Evolutionary conservation across 2,888 invertebrate species (phyloP), one percentile per base, ranked within the genome.

Genomic region (Chrysolina haemoptera): DNA sequence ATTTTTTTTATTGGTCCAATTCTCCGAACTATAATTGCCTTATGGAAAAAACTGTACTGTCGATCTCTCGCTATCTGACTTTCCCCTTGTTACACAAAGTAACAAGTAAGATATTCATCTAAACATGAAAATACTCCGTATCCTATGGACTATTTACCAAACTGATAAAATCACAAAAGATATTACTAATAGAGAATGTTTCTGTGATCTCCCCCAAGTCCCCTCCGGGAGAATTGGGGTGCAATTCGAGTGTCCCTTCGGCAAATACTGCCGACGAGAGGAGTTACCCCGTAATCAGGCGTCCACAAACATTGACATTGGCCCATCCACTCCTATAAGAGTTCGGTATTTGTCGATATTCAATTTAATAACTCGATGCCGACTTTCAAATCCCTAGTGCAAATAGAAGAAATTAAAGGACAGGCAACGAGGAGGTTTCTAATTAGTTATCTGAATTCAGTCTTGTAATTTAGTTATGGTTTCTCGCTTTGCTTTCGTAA

Each of bases 291-390:
- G 79, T 79, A 82, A 82, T 82, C 80, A 82, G 80, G 74, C 76
- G 77, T 82, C 76, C 78, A 81, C 80, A 81, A 82, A 82, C 82
- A 82, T 82, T 82, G 80, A 82, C 82, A 81, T 81, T 82, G 74
- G 78, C 73, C 78, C 72, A 76, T 74, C 76, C 76, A 70, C 76
- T 79, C 70, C 72, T 68, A 76, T 74, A 80, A 77, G 78, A 78
- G 73, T 72, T 71, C 74, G 76, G 78, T 78, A 78, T 80, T 80
- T 80, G 78, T 79, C 70, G 73, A 73, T 81, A 79, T 80, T 77
- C 81, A 79, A 78, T 80, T 81, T 81, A 79, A 80, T 81, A 80
- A 80, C 78, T 78, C 70, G 53, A 73, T 73, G 69, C 64, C 74
- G 75, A 78, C 71, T 78, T 78, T 48, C 75, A 78, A 80, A 81